These are phyloP conservation scores for Amblyornis subalaris DNA, from an alignment of 2,113 vertebrate species.

Conservation along the genomic window DNA sequence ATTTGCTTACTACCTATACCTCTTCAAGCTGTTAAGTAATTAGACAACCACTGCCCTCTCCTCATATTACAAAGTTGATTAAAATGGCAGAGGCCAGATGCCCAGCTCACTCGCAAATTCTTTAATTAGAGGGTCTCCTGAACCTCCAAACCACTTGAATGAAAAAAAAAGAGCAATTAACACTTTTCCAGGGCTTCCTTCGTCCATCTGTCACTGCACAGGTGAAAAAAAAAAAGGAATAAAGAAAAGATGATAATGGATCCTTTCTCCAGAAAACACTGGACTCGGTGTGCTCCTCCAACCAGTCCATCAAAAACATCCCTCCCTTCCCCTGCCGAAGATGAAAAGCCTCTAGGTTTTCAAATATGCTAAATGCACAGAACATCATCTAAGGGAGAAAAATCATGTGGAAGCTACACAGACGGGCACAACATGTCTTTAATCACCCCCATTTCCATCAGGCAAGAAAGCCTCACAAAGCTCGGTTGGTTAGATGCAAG, in stretches of 20 bases:
- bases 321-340: neutral
- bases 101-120: constrained; percentile 71
- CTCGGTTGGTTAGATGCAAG: constrained; percentile 7
- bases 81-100: constrained; percentile 81
- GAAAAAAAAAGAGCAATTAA: constrained; percentile 81
- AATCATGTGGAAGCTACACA: constrained; percentile 30
- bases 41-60: constrained; percentile 50
- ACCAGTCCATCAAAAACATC: constrained; percentile 18
- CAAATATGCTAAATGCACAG: constrained; percentile 52
- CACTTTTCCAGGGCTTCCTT: constrained; percentile 61
- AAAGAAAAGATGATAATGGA: constrained; percentile 23
- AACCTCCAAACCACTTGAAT: constrained; percentile 73
- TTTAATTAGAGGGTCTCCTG: constrained; percentile 81
- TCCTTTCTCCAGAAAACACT: constrained; percentile 40
- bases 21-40: constrained; percentile 62
- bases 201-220: constrained; percentile 77
- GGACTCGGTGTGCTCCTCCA: constrained; percentile 55
- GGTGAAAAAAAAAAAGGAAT: constrained; percentile 53
- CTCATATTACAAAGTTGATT: constrained; percentile 61
- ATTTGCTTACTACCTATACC: constrained; percentile 57
- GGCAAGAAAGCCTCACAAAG: constrained; percentile 23
- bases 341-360: constrained; percentile 40
- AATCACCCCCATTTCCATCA: constrained; percentile 50
- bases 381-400: constrained; percentile 11
- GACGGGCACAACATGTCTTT: constrained; percentile 55